Conservation (phyloP, 2,888 invertebrate species). For the Tetragonula carbonaria region DNA sequence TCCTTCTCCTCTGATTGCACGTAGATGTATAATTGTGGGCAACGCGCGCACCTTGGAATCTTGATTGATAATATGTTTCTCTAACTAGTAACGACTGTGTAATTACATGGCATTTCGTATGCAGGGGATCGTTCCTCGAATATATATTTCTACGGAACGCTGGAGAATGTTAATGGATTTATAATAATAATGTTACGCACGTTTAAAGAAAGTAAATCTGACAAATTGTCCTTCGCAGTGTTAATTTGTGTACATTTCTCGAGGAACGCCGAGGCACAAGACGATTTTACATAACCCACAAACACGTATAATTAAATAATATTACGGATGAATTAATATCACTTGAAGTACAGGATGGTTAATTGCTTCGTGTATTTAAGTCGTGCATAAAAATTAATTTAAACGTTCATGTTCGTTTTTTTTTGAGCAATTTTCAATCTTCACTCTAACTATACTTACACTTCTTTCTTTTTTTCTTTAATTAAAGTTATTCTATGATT, state of each 20-base stretch:
- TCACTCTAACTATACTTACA: neutral
- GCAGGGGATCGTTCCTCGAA: neutral
- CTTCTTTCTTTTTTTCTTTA: neutral
- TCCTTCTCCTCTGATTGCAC: neutral
- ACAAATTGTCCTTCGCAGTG: neutral
- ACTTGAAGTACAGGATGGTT: neutral
- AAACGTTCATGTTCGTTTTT: neutral
- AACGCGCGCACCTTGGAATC: neutral
- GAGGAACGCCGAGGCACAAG: neutral
- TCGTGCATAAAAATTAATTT: neutral
- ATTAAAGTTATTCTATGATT: neutral
- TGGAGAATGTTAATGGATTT: neutral
- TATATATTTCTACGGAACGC: neutral
- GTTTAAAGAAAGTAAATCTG: neutral
- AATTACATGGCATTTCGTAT: conserved; percentile 3
- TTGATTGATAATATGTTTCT: conserved; percentile 8
- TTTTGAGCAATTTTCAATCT: neutral
- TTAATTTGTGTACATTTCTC: neutral
- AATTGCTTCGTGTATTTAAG: neutral
- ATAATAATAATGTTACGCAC: too few species aligned
- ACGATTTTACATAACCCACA: neutral
- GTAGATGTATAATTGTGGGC: neutral
- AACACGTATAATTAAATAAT: neutral
- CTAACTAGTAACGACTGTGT: neutral
- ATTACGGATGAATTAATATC: neutral